phyloP scores from a whole-genome alignment of 2,888 invertebrate genomes.

The Diarsia mendica region DNA sequence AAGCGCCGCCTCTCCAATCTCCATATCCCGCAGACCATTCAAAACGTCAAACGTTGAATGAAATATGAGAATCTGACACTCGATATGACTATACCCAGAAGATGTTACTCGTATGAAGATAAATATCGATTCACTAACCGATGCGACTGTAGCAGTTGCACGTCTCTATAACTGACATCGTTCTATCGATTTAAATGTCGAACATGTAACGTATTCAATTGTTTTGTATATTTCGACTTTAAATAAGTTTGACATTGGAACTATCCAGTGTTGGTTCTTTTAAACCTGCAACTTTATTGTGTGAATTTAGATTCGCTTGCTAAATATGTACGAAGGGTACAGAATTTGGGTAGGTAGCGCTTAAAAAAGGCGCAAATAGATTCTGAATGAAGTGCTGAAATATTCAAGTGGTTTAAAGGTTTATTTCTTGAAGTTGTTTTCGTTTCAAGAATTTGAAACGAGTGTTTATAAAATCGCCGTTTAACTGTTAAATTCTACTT shows the following conservation, averaged over 20 bases:
- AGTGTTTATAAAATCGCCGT: not conserved
- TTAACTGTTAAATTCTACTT: not conserved
- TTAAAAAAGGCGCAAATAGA: constrained; percentile 33
- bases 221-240: constrained; percentile 18
- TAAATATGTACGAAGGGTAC: constrained; percentile 39
- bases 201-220: constrained; percentile 13
- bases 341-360: constrained; percentile 27
- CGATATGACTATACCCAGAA: constrained; percentile 54
- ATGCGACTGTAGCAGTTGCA: constrained; percentile 28
- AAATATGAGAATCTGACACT: constrained; percentile 61
- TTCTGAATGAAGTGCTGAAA: constrained; percentile 28
- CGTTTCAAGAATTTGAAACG: not conserved
- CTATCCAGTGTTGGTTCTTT: not conserved
- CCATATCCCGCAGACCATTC: constrained; percentile 50
- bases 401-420: constrained; percentile 30
- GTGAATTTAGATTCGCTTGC: constrained; percentile 40
- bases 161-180: constrained; percentile 3
- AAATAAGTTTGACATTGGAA: constrained; percentile 8
- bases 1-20: constrained; percentile 17
- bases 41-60: constrained; percentile 59
- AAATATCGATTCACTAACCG: constrained; percentile 54
- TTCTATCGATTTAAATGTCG: constrained; percentile 16
- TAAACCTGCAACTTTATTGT: constrained; percentile 7
- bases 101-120: constrained; percentile 57
- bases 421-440: constrained; percentile 18